phyloP scores from a whole-genome alignment of 2,797 vertebrate species.

The Karalla daura region DNA sequence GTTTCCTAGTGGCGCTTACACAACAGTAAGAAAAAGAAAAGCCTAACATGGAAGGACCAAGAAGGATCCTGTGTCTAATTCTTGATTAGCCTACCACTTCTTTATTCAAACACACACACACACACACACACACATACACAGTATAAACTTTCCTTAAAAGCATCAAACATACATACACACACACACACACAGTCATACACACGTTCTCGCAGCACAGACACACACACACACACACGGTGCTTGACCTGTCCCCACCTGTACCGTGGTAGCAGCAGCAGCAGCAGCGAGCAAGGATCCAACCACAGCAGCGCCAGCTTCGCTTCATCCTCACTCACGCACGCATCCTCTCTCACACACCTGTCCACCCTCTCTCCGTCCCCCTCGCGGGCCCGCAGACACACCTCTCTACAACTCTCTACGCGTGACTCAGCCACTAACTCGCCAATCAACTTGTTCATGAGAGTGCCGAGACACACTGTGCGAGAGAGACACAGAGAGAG shows the following conservation, averaged over 20 bases:
- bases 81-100: no score
- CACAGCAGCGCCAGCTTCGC: conserved; percentile 61
- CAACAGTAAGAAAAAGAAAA: not conserved
- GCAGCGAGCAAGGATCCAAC: conserved; percentile 67
- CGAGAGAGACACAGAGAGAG: not conserved
- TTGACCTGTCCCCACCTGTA: conserved; percentile 56
- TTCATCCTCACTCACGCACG: conserved; percentile 65
- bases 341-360: conserved; percentile 42
- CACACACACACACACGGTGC: conserved; percentile 1
- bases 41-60: not conserved
- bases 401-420: not conserved
- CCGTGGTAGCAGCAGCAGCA: conserved; percentile 69
- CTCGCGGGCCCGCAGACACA: conserved; percentile 1
- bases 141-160: not conserved
- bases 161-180: not conserved
- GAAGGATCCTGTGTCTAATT: not conserved
- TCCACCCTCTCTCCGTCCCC: not conserved
- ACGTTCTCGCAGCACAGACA: not conserved
- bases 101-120: not conserved
- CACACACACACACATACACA: not conserved
- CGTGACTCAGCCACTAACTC: not conserved
- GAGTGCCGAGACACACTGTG: conserved; percentile 1
- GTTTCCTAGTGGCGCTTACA: not conserved
- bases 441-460: not conserved
- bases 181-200: not conserved